These are phyloP conservation scores for Sycophila sp. DNA, from an alignment of 1,140 invertebrate species.

Conservation along the genomic window DNA sequence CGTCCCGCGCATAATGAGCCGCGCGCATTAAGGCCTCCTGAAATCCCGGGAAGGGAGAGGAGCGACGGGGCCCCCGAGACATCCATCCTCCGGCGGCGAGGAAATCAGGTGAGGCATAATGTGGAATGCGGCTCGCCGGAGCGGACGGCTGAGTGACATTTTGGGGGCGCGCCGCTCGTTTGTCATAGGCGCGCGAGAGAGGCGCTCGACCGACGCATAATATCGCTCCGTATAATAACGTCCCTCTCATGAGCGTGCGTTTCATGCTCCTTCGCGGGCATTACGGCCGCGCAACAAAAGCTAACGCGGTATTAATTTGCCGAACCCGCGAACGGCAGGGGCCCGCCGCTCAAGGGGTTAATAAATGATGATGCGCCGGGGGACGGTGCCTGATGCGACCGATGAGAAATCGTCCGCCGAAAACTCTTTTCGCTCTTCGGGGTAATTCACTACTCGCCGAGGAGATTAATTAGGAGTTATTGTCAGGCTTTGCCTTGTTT, in stretches of 20 bases:
- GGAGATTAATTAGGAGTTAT: no score
- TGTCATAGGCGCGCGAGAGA: conserved; percentile 47
- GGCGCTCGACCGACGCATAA: neutral
- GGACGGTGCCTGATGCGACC: no score
- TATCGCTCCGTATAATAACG: neutral
- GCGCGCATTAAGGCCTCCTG: conserved; percentile 13
- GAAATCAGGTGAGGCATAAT: conserved; percentile 55
- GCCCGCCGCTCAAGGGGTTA: neutral
- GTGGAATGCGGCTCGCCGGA: conserved; percentile 50
- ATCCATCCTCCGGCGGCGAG: neutral
- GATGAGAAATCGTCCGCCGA: no score
- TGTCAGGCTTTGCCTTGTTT: no score
- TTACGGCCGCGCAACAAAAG: no score
- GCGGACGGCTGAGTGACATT: conserved; percentile 59
- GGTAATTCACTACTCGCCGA: no score
- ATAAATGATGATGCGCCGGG: no score
- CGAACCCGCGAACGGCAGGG: neutral
- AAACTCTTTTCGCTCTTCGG: no score
- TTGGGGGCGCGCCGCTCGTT: conserved; percentile 61
- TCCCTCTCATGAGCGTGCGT: neutral
- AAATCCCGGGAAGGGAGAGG: conserved; percentile 6
- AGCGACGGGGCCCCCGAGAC: no score
- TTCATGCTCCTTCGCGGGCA: no score
- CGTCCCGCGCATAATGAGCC: neutral
- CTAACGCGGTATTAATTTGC: conserved; percentile 23